Base-by-base conservation (phyloP, 2,797 vertebrate species). In the Micropoecilia bifurca region DNA sequence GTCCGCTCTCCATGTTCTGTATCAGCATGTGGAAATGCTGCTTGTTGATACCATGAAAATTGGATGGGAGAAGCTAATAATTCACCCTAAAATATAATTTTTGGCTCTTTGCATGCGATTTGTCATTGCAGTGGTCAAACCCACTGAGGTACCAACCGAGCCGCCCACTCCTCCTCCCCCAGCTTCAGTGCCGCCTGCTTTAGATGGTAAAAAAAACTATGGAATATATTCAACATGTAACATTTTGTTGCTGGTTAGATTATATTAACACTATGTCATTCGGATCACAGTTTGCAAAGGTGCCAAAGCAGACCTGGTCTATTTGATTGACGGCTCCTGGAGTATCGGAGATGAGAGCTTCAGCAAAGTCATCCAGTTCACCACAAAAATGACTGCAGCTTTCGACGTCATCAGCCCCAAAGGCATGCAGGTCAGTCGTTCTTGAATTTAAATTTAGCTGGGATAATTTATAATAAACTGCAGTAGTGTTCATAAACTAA, bases 321-420 rank as follows among this genome's bases (percentile, higher is more conserved):
- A 99, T 95, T 94, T 99, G 83, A 99, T 99, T 16, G 99, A 99
- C 80, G 98, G 98, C 50, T 99, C 99, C 55, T 99, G 98, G 98
- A 99, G 98, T 95, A 99, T 99, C 53, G 98, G 99, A 69, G 99
- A 99, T 48, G 98, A 99, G 41, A 99, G 98, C 95, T 99, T 99
- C 93, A 92, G 88, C 88, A 99, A 99, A 96, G 98, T 99, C 82
- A 95, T 99, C 82, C 97, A 99, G 93, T 99, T 99, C 91, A 97
- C 99, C 89, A 98, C 95, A 57, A 97, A 97, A 90, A 99, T 99
- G 87, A 97, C 99, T 59, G 97, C 97, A 90, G 98, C 97, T 68
- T 99, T 99, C 80, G 98, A 99, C 80, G 91, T 96, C 79, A 92
- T 99, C 91, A 98, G 92, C 88, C 95, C 96, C 18, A 83, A 80